A percentile compares a stretch with the other conserved stretches of the same genome.
Conservation (phyloP, 2,113 vertebrate genomes). For the Acinonyx jubatus region DNA sequence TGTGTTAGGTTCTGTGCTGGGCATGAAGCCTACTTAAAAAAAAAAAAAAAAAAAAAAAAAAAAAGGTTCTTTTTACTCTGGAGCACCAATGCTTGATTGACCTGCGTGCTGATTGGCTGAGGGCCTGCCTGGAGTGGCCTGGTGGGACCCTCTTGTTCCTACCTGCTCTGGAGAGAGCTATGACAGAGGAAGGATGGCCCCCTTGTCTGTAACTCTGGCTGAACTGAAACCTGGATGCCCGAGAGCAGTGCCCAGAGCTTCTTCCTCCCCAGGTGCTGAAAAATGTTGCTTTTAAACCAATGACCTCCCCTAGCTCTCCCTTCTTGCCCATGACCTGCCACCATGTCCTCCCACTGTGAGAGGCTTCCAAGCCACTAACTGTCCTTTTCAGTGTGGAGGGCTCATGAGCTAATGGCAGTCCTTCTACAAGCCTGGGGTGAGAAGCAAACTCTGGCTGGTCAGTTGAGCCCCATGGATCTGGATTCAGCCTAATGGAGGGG, state of each 20-base stretch:
- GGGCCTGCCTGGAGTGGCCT: not conserved
- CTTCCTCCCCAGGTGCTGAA: not conserved
- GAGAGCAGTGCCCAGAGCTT: not conserved
- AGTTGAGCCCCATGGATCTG: not conserved
- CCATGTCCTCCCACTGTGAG: too few relatives aligned
- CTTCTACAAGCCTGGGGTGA: not conserved
- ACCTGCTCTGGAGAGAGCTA: too few relatives aligned
- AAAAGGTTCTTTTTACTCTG: not conserved
- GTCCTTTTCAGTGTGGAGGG: too few relatives aligned
- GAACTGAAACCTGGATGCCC: not conserved
- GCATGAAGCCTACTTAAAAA: too few relatives aligned
- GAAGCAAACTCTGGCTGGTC: not conserved
- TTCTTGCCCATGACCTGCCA: not conserved
- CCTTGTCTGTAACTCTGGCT: not conserved
- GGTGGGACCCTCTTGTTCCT: not conserved
- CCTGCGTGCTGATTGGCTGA: not conserved
- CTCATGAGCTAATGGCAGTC: not conserved
- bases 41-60: too few relatives aligned
- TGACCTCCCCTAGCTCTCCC: not conserved
- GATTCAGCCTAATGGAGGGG: not conserved
- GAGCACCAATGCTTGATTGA: not conserved
- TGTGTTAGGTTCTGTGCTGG: too few relatives aligned
- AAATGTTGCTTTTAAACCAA: not conserved
- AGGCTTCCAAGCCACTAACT: not conserved
- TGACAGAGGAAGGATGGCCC: too few relatives aligned